phyloP scores from a whole-genome alignment of 2,888 invertebrate species.

The Yponomeuta plumbellus region DNA sequence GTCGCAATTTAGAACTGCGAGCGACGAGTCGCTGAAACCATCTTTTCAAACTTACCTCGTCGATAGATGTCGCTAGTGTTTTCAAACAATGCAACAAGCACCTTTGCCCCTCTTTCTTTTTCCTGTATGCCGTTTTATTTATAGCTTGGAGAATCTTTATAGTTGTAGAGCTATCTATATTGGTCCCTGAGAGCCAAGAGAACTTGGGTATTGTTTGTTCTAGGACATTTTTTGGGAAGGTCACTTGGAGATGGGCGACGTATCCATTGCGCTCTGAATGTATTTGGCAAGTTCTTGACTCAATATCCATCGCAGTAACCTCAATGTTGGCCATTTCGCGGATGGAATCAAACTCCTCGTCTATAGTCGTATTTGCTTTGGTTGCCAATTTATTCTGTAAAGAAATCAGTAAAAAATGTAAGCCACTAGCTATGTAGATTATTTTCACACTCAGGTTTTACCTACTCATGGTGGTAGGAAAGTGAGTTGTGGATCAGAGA shows the following conservation, averaged over 20 bases:
- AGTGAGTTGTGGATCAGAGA: no score
- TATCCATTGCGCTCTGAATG: conserved; percentile 74
- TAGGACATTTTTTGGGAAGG: conserved; percentile 74
- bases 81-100: conserved; percentile 91
- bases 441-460: no score
- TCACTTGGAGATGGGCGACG: conserved; percentile 73
- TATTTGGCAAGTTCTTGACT: conserved; percentile 76
- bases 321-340: conserved; percentile 71
- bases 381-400: conserved; percentile 54
- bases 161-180: conserved; percentile 82
- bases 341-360: conserved; percentile 71
- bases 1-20: no score
- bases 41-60: conserved; percentile 48
- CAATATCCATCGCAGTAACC: conserved; percentile 76
- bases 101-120: conserved; percentile 89
- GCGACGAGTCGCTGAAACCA: not conserved
- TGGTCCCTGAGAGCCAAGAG: conserved; percentile 70
- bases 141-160: conserved; percentile 87
- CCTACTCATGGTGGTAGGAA: no score
- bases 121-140: conserved; percentile 86
- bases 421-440: no score
- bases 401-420: not conserved
- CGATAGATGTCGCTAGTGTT: conserved; percentile 64
- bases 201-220: conserved; percentile 70
- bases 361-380: conserved; percentile 55